phyloP scores from a whole-genome alignment of 2,113 vertebrate species.

The Phocoena sinus region DNA sequence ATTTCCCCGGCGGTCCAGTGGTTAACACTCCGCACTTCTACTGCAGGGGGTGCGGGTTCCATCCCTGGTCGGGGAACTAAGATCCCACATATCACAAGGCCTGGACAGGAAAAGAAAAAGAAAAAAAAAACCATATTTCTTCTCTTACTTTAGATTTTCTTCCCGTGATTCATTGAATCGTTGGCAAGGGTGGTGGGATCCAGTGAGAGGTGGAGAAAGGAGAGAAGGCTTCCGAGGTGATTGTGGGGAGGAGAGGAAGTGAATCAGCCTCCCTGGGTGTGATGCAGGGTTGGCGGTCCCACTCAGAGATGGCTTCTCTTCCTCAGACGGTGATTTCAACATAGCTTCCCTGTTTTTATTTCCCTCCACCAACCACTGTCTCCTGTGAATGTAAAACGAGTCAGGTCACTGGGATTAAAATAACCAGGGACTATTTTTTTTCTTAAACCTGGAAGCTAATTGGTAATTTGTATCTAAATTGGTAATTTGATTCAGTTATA shows the following conservation, averaged over 20 bases:
- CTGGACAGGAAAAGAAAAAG: too few relatives aligned
- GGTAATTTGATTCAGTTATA: not conserved
- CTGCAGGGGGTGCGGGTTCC: too few relatives aligned
- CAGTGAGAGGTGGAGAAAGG: not conserved
- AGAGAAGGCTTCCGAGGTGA: not conserved
- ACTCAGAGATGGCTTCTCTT: not conserved
- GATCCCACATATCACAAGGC: too few relatives aligned
- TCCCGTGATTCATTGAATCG: slow-evolving; percentile 21
- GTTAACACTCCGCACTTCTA: too few relatives aligned
- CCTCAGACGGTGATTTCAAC: slow-evolving; percentile 23
- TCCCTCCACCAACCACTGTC: not conserved
- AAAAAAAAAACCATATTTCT: not conserved
- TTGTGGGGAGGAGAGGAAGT: slow-evolving; percentile 17
- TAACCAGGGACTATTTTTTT: not conserved
- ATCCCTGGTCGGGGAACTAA: too few relatives aligned
- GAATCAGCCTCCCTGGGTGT: not conserved
- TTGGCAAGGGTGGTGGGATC: not conserved
- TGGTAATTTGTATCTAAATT: not conserved
- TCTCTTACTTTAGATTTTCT: not conserved
- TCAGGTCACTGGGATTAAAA: not conserved
- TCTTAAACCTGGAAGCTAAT: not conserved
- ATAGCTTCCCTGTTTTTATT: slow-evolving; percentile 20
- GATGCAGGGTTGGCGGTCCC: not conserved
- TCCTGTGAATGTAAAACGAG: not conserved
- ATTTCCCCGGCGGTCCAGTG: too few relatives aligned